These are phyloP conservation scores for Spialia ferax DNA, from an alignment of 2,888 invertebrate species.

Conservation along the genomic window DNA sequence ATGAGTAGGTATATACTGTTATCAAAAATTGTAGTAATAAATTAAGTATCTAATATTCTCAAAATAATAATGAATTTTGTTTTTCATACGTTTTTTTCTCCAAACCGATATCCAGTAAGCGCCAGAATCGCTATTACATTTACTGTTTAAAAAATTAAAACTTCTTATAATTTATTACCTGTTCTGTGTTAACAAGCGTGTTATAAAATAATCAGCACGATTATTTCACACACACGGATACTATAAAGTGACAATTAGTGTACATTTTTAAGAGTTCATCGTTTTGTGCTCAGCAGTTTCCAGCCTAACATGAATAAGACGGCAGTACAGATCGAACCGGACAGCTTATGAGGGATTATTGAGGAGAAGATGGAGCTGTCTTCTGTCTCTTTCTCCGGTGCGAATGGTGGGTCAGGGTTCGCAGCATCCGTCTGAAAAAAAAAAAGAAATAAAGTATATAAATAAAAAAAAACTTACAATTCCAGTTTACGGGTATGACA, in stretches of 20 bases:
- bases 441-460: slow-evolving; percentile 26
- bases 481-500: no score
- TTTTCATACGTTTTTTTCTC: no score
- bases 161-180: slow-evolving; percentile 9
- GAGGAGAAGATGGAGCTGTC: slow-evolving; percentile 84
- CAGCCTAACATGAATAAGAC: slow-evolving; percentile 88
- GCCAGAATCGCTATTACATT: no score
- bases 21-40: no score
- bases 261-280: slow-evolving; percentile 68
- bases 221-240: slow-evolving; percentile 46
- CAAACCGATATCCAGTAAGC: no score
- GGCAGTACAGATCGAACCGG: slow-evolving; percentile 87
- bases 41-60: no score
- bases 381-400: slow-evolving; percentile 56
- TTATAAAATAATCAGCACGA: slow-evolving; percentile 43
- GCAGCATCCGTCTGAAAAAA: slow-evolving; percentile 74
- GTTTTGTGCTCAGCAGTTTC: slow-evolving; percentile 86
- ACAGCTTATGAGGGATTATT: slow-evolving; percentile 84
- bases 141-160: no score
- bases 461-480: no score
- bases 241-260: not conserved
- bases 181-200: slow-evolving; percentile 36
- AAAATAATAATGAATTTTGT: no score
- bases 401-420: slow-evolving; percentile 48
- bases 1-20: no score